Base-by-base conservation (phyloP, 2,888 invertebrate species). In the Pseudoips prasinana region DNA sequence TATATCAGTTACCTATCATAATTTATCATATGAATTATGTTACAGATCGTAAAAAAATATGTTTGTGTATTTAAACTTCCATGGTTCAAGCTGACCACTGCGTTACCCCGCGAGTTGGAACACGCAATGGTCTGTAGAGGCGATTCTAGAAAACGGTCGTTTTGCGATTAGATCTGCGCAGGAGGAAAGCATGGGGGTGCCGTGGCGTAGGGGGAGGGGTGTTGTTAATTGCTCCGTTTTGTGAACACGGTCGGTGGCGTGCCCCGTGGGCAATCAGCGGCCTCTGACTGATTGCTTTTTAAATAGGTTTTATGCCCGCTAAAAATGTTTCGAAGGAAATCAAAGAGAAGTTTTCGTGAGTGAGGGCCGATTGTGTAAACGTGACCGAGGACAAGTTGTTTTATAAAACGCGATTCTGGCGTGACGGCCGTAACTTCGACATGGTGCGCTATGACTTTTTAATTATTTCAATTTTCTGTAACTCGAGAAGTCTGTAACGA, bases 61-160 rank as follows among this genome's bases (percentile, higher is more conserved):
- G 37, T 45, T 46, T 46, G 36, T 53, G 34, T 46, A 39, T 52
- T 30, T 22, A 42, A 52, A 38, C 29, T 46, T 43, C 46, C 50
- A 51, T 47, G 41, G 54, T 47, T 52, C 39, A 48, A 42, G 38
- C 51, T 53, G 58, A 50, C 56, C 59, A 60, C 46, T 52, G 48
- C 49, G 51, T 53, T 52, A 48, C 54, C 50, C 56, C 51, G 46
- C 49, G 58, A 58, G 63, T 60, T 67, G 57, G 29, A 72, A 68
- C 87, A 86, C 85, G 87, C 87, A 78, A 86, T 81, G 73, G 75
- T 81, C 78, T 80, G 83, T 83, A 71, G 71, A 77, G 80, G 85
- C 86, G 85, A 87, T 87, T 88, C 85, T 80, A 84, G 87, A 88
- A 88, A 87, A 88, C 87, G 87, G 83, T 79, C 88, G 85, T 87